phyloP scores from a whole-genome alignment of 2,888 invertebrate genomes.

The Caenorhabditis sp. region DNA sequence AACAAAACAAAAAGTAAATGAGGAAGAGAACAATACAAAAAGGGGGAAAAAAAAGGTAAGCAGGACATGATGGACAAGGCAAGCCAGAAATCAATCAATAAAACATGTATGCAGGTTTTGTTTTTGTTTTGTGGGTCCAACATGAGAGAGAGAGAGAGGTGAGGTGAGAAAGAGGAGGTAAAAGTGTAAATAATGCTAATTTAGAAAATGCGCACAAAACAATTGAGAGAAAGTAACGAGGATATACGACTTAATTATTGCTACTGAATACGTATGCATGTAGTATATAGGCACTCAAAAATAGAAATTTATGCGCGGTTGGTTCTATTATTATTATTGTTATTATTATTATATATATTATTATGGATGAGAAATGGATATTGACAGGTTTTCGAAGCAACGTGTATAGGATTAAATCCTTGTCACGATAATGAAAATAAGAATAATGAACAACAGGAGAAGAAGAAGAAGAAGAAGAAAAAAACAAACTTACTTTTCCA shows the following conservation, averaged over 20 bases:
- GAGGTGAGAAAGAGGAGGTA: not conserved
- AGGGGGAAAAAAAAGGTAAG: not conserved
- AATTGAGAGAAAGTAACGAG: too few species aligned
- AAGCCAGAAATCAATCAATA: not conserved
- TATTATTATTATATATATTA: not conserved
- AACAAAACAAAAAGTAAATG: too few species aligned
- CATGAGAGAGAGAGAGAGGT: conserved; percentile 1
- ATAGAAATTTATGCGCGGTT: not conserved
- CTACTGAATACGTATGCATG: too few species aligned
- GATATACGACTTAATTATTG: too few species aligned
- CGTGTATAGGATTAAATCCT: too few species aligned
- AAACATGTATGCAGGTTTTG: not conserved
- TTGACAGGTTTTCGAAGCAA: not conserved
- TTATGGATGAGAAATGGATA: not conserved
- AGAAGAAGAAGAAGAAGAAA: not conserved
- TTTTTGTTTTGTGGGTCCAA: not conserved
- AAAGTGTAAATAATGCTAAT: not conserved
- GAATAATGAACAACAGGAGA: not conserved
- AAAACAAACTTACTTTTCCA: conserved; percentile 62
- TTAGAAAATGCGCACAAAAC: not conserved
- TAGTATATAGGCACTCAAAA: not conserved
- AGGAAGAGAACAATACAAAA: not conserved
- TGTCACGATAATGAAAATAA: not conserved
- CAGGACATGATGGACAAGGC: not conserved
- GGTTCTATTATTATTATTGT: not conserved